phyloP scores from a whole-genome alignment of 2,888 invertebrate species.

The Lasioglossum marginatum region DNA sequence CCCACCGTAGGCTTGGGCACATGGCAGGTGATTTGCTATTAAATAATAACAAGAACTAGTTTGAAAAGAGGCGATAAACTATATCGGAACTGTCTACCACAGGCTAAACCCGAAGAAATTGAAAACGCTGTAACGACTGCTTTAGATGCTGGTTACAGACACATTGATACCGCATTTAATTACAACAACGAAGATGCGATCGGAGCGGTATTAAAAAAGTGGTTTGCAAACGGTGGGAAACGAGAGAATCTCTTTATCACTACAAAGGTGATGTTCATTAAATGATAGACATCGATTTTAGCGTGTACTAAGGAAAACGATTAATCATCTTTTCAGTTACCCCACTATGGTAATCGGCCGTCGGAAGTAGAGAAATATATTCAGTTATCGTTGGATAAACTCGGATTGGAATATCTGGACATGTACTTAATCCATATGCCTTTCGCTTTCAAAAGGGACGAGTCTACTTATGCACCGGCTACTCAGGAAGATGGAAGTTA shows the following conservation, averaged over 20 bases:
- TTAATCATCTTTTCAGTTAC: slow-evolving; percentile 86
- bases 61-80: neutral
- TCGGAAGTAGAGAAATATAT: slow-evolving; percentile 89
- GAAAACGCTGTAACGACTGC: slow-evolving; percentile 88
- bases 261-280: slow-evolving; percentile 88
- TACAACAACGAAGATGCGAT: slow-evolving; percentile 92
- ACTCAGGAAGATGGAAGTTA: slow-evolving; percentile 87
- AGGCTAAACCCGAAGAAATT: slow-evolving; percentile 88
- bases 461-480: slow-evolving; percentile 86
- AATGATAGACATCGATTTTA: neutral
- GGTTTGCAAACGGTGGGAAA: slow-evolving; percentile 88
- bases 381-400: slow-evolving; percentile 87
- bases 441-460: slow-evolving; percentile 88
- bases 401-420: slow-evolving; percentile 90
- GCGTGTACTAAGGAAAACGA: neutral
- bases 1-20: slow-evolving; percentile 91
- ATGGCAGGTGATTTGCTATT: slow-evolving; percentile 87
- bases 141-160: slow-evolving; percentile 90
- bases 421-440: slow-evolving; percentile 93
- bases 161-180: slow-evolving; percentile 92
- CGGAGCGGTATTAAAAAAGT: slow-evolving; percentile 88
- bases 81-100: neutral
- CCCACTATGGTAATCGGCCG: slow-evolving; percentile 89
- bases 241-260: slow-evolving; percentile 91
- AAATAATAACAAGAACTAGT: slow-evolving; percentile 12